These are phyloP conservation scores for Poeciliopsis turneri DNA, from an alignment of 2,797 vertebrate genomes.

Conservation along the genomic window DNA sequence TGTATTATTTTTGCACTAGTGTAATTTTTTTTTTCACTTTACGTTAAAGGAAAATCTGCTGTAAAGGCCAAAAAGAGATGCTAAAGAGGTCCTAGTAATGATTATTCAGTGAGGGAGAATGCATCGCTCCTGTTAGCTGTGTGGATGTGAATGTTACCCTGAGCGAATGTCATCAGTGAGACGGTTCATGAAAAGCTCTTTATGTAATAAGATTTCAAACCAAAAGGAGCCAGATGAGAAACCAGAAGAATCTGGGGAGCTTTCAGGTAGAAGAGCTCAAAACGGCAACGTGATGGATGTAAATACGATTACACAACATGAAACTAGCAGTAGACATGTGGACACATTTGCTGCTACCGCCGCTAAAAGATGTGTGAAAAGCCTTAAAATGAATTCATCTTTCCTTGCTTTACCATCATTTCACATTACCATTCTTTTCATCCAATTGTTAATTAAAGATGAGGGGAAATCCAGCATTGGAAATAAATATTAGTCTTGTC, in stretches of 20 bases:
- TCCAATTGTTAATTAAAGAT: not conserved
- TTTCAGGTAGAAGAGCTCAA: slow-evolving; percentile 27
- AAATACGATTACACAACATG: slow-evolving; percentile 29
- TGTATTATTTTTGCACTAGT: slow-evolving; percentile 71
- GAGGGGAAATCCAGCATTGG: not conserved
- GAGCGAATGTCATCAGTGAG: slow-evolving; percentile 53
- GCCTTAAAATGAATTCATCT: not conserved
- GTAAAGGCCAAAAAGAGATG: slow-evolving; percentile 35
- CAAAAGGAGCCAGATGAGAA: slow-evolving; percentile 14
- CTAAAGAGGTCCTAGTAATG: slow-evolving; percentile 12
- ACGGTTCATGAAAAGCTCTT: slow-evolving; percentile 30
- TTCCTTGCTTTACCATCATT: not conserved
- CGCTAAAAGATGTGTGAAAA: not conserved
- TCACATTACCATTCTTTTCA: not conserved
- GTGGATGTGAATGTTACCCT: slow-evolving; percentile 44
- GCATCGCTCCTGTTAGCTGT: slow-evolving; percentile 25
- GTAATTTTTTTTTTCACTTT: slow-evolving; percentile 72
- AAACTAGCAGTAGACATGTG: not conserved
- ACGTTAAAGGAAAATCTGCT: slow-evolving; percentile 41
- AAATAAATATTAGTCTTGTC: not conserved
- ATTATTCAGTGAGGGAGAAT: slow-evolving; percentile 26
- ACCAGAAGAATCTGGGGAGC: slow-evolving; percentile 33
- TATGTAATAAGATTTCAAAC: slow-evolving; percentile 53
- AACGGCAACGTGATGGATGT: slow-evolving; percentile 29
- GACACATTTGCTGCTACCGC: not conserved